Conservation (phyloP, 35 echinoderm and acorn worm genomes). For the Heliocidaris tuberculata region DNA sequence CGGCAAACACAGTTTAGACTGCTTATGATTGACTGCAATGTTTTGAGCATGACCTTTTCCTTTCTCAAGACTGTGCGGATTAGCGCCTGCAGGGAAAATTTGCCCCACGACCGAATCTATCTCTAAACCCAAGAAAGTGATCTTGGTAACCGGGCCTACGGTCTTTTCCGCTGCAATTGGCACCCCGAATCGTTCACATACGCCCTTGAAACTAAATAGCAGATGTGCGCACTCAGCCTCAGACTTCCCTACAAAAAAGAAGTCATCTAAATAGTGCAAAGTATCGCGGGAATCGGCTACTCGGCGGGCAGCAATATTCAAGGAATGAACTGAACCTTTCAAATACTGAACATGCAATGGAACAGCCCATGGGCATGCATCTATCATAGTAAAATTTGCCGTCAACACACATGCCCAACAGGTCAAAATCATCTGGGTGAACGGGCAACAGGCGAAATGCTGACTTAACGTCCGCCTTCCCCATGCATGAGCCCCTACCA, state of each 20-base stretch:
- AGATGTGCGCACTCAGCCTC: background rate
- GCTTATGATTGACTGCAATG: no score
- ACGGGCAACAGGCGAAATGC: constrained; percentile 33
- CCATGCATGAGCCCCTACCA: background rate
- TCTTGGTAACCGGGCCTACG: background rate
- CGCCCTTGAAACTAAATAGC: background rate
- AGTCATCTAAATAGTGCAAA: no score
- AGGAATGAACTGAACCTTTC: background rate
- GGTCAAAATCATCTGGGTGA: constrained; percentile 6
- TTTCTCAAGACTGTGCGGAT: no score
- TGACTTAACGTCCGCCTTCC: constrained; percentile 7
- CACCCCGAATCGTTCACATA: constrained; percentile 20
- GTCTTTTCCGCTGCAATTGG: constrained; percentile 23
- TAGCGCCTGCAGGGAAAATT: no score
- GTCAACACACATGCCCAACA: background rate
- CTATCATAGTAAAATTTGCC: constrained; percentile 10
- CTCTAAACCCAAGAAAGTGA: background rate
- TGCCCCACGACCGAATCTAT: no score
- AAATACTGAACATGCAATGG: background rate
- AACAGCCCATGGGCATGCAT: no score
- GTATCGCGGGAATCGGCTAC: background rate
- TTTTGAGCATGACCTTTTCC: no score
- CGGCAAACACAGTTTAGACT: no score
- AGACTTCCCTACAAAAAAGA: no score
- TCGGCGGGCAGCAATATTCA: background rate